Conservation (phyloP, 2,797 vertebrate genomes). For the Xerus rutilus region DNA sequence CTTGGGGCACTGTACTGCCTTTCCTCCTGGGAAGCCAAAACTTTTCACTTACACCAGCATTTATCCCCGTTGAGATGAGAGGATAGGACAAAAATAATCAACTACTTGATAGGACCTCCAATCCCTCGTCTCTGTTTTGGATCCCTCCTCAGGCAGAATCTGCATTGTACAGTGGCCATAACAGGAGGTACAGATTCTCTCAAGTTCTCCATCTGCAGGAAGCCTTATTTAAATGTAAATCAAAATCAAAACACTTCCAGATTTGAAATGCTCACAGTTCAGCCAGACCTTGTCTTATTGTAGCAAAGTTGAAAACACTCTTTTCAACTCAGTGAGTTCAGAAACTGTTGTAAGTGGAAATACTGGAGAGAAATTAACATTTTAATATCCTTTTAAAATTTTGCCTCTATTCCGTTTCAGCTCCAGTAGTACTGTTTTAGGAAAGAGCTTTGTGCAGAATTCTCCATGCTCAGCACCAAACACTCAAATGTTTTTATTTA, state of each 20-base stretch:
- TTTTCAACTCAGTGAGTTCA: conserved; percentile 75
- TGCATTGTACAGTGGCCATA: background rate
- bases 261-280: conserved; percentile 73
- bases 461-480: conserved; percentile 27
- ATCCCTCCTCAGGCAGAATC: conserved; percentile 14
- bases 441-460: conserved; percentile 8
- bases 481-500: conserved; percentile 66
- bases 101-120: background rate
- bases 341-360: conserved; percentile 69
- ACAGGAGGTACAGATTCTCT: background rate
- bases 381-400: conserved; percentile 73
- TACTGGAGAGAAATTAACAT: conserved; percentile 75
- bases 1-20: background rate
- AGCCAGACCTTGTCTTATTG: background rate
- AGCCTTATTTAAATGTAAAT: conserved; percentile 79
- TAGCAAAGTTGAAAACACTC: conserved; percentile 63
- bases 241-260: conserved; percentile 69
- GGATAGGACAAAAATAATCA: conserved; percentile 21
- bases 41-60: background rate
- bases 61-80: conserved; percentile 30
- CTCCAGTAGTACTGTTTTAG: conserved; percentile 50
- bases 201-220: conserved; percentile 37
- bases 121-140: background rate
- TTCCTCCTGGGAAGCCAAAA: conserved; percentile 2
- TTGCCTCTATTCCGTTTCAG: conserved; percentile 67